These are phyloP conservation scores for Spea multiplicata DNA, from an alignment of 2,113 vertebrate genomes.

Conservation along the genomic window DNA sequence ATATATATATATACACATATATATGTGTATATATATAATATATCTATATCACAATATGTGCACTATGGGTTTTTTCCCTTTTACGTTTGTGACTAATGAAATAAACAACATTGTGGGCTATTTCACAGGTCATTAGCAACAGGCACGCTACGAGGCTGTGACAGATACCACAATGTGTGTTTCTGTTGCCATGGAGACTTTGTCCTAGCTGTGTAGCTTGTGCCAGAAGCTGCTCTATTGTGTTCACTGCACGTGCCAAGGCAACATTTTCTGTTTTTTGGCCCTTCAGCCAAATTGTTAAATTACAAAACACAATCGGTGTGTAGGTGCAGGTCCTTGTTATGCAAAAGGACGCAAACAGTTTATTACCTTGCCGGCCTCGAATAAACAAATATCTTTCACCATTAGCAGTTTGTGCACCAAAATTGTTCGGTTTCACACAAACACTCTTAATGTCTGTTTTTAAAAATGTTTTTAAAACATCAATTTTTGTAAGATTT, in stretches of 20 bases:
- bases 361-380: too few species aligned
- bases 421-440: too few species aligned
- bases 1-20: too few species aligned
- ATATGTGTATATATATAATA: too few species aligned
- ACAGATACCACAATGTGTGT: slow-evolving; percentile 2
- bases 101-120: neutral
- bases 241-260: neutral
- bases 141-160: neutral
- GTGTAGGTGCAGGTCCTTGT: too few species aligned
- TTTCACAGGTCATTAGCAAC: slow-evolving; percentile 9
- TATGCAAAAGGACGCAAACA: too few species aligned
- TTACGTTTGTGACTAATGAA: slow-evolving; percentile 10
- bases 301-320: neutral
- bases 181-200: slow-evolving; percentile 5
- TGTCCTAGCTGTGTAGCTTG: neutral
- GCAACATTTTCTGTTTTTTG: neutral
- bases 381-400: too few species aligned
- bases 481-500: too few species aligned
- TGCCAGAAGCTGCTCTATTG: neutral
- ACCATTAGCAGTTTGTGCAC: too few species aligned
- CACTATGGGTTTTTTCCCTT: neutral
- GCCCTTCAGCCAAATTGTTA: neutral
- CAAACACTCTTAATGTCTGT: too few species aligned
- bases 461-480: too few species aligned
- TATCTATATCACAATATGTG: too few species aligned